phyloP scores from a whole-genome alignment of 1,140 invertebrate genomes.

The Steinernema khuongi region DNA sequence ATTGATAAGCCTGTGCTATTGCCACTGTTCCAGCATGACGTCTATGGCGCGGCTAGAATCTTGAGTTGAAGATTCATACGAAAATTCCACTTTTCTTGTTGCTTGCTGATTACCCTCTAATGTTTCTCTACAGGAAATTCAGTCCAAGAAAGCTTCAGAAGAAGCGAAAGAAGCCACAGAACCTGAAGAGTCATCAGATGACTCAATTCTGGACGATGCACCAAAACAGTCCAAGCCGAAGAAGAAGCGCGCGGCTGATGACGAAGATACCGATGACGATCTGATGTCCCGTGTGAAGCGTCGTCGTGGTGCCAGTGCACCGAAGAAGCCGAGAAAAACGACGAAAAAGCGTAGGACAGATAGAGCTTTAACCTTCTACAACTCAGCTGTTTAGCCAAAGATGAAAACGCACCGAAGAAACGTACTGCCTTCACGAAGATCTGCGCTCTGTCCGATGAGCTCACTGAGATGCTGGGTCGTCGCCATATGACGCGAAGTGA shows the following conservation, averaged over 20 bases:
- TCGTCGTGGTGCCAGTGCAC: not conserved
- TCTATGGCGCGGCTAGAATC: no score
- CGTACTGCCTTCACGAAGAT: slow-evolving; percentile 9
- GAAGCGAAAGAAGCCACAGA: not conserved
- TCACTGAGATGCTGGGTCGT: slow-evolving; percentile 3
- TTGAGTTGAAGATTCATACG: no score
- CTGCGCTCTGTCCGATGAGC: not conserved
- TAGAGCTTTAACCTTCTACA: not conserved
- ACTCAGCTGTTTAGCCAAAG: not conserved
- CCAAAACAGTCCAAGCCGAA: not conserved
- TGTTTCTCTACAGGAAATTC: no score
- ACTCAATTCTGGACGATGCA: not conserved
- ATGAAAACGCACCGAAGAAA: slow-evolving; percentile 6
- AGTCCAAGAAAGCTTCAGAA: no score
- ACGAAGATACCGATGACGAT: not conserved
- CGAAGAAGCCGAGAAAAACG: not conserved
- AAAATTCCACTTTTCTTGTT: no score
- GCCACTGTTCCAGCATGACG: no score
- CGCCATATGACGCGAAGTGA: not conserved
- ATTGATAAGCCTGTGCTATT: no score
- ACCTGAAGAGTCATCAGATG: not conserved
- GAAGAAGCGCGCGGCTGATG: not conserved
- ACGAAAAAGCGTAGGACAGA: not conserved
- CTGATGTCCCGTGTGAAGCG: not conserved
- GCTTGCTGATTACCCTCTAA: no score